A percentile compares a stretch with the other conserved stretches of the same genome.
phyloP scores from a whole-genome alignment of 2,797 vertebrate genomes.

The Amblyraja radiata region DNA sequence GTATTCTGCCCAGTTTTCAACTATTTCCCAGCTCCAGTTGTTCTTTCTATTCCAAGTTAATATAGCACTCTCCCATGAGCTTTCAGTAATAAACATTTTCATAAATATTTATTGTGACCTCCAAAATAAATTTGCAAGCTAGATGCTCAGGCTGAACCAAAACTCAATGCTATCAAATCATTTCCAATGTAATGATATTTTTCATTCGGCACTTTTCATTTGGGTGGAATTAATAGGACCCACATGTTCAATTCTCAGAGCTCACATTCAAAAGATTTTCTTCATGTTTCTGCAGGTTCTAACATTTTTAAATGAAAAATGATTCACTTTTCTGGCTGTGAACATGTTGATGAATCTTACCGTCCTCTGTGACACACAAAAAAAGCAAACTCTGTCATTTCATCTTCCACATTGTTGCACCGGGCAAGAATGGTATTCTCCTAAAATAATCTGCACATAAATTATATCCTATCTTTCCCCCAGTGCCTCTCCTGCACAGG shows the following conservation, averaged over 20 bases:
- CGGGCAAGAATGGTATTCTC: neutral
- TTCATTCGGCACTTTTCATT: neutral
- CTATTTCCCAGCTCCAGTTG: neutral
- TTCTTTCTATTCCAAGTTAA: neutral
- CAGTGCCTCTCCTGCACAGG: neutral
- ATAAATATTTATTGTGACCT: constrained; percentile 30
- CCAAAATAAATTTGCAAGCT: constrained; percentile 30
- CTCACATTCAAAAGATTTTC: neutral
- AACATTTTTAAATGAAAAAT: neutral
- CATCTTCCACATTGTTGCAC: neutral
- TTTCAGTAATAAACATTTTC: constrained; percentile 30
- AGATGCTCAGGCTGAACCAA: neutral
- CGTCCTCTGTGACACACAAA: neutral
- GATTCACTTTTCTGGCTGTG: neutral
- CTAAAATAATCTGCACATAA: neutral
- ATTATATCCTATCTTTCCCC: neutral
- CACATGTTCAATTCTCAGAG: constrained; percentile 17
- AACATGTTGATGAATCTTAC: neutral
- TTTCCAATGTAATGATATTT: constrained; percentile 24
- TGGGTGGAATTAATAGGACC: neutral
- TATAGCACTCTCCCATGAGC: neutral
- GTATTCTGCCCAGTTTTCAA: constrained; percentile 6
- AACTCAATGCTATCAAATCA: constrained; percentile 6
- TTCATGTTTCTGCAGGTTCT: neutral
- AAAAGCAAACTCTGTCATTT: neutral